Conservation (phyloP, 64 coral and sea anemone species). For the Anthopleura sola region DNA sequence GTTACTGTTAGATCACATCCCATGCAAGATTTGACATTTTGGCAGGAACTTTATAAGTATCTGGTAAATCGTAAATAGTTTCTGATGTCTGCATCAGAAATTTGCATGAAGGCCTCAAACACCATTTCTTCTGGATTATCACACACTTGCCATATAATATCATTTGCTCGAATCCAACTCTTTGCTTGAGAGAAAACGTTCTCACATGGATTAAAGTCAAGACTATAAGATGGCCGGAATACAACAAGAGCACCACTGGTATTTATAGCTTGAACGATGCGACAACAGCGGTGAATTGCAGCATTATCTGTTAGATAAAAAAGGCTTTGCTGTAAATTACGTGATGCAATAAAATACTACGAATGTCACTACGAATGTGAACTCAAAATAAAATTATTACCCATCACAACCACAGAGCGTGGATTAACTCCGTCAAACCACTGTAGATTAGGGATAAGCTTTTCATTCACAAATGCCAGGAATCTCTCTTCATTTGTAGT, state of each 20-base stretch:
- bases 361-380: neutral
- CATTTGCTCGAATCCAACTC: constrained; percentile 27
- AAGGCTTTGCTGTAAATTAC: neutral
- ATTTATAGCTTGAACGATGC: constrained; percentile 13
- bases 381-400: neutral
- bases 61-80: neutral
- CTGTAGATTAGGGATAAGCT: neutral
- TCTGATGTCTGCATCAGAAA: neutral
- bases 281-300: neutral
- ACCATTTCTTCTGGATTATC: constrained; percentile 13
- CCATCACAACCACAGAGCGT: constrained; percentile 36
- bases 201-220: constrained; percentile 17
- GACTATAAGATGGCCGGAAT: constrained; percentile 22
- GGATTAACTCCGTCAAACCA: constrained; percentile 38
- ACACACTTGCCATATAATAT: constrained; percentile 16
- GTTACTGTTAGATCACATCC: too few relatives aligned
- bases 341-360: too few relatives aligned
- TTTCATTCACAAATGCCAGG: constrained; percentile 19
- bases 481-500: neutral
- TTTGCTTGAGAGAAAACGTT: constrained; percentile 19
- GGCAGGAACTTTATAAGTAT: neutral
- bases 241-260: constrained; percentile 18
- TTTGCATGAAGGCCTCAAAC: constrained; percentile 14
- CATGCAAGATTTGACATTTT: too few relatives aligned
- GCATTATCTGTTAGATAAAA: constrained; percentile 24